Percentiles rank a stretch among this genome's conserved stretches.
Conservation (phyloP, 2,888 invertebrate genomes). For the Dorcus hopei region DNA sequence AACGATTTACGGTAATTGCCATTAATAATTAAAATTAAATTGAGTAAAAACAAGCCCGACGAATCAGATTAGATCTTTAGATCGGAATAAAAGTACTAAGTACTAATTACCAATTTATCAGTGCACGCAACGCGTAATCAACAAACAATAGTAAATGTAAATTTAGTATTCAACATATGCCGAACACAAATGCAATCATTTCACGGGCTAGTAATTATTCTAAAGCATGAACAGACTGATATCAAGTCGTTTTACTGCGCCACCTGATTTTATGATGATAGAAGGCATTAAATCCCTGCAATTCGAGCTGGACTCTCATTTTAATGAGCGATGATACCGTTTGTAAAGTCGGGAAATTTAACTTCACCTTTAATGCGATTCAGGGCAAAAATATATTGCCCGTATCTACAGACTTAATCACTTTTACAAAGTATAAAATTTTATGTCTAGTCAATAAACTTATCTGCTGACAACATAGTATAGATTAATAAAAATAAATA, state of each 20-base stretch:
- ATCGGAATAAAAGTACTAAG: neutral
- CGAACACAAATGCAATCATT: constrained; percentile 27
- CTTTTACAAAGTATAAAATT: too few relatives aligned
- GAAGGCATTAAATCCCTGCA: constrained; percentile 32
- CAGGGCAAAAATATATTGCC: too few relatives aligned
- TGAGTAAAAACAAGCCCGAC: neutral
- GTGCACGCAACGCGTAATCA: constrained; percentile 20
- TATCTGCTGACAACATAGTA: too few relatives aligned
- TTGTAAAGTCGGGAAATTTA: constrained; percentile 35
- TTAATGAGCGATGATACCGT: constrained; percentile 38
- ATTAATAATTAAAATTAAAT: neutral
- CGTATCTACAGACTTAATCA: too few relatives aligned
- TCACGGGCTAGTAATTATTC: constrained; percentile 36
- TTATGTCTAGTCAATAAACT: too few relatives aligned
- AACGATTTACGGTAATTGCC: neutral
- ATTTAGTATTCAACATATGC: constrained; percentile 22
- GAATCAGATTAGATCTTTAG: neutral
- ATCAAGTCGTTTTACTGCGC: constrained; percentile 37
- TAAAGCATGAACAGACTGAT: constrained; percentile 35
- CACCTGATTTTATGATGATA: constrained; percentile 41
- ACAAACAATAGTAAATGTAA: constrained; percentile 23
- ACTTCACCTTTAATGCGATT: constrained; percentile 9
- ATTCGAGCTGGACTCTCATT: constrained; percentile 34
- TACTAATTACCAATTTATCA: constrained; percentile 12
- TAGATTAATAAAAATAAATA: too few relatives aligned